Conservation (phyloP, 2,797 vertebrate species). For the Knipowitschia caucasica region DNA sequence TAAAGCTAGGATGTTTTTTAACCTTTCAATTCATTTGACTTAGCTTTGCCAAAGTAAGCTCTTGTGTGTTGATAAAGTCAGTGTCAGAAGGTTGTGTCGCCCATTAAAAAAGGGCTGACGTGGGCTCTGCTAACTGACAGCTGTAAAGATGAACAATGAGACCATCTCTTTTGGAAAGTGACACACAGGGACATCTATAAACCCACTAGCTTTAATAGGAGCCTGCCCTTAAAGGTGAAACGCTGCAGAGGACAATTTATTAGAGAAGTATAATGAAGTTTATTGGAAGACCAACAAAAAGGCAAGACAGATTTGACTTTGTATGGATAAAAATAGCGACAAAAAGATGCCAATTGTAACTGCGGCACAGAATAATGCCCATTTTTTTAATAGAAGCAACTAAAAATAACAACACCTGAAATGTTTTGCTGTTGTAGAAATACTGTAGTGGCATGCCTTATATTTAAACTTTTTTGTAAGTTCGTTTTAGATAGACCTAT, state of each 20-base stretch:
- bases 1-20: neutral
- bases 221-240: conserved; percentile 38
- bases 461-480: too few relatives aligned
- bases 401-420: too few relatives aligned
- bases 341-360: too few relatives aligned
- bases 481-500: too few relatives aligned
- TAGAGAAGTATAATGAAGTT: conserved; percentile 46
- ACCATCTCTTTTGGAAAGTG: conserved; percentile 47
- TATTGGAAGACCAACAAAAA: conserved; percentile 14
- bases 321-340: conserved; percentile 23
- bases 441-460: too few relatives aligned
- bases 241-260: conserved; percentile 44
- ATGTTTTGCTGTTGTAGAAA: too few relatives aligned
- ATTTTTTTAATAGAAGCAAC: too few relatives aligned
- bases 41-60: conserved; percentile 49
- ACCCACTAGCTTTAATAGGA: conserved; percentile 36
- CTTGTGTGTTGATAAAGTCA: conserved; percentile 25
- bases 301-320: conserved; percentile 18
- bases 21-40: conserved; percentile 31
- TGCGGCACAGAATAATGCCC: too few relatives aligned
- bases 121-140: conserved; percentile 60
- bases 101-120: conserved; percentile 69
- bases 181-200: conserved; percentile 37
- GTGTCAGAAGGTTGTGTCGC: conserved; percentile 39
- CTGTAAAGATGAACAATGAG: conserved; percentile 71